Conservation (phyloP, 2,113 vertebrate genomes). For the Crotophaga sulcirostris region DNA sequence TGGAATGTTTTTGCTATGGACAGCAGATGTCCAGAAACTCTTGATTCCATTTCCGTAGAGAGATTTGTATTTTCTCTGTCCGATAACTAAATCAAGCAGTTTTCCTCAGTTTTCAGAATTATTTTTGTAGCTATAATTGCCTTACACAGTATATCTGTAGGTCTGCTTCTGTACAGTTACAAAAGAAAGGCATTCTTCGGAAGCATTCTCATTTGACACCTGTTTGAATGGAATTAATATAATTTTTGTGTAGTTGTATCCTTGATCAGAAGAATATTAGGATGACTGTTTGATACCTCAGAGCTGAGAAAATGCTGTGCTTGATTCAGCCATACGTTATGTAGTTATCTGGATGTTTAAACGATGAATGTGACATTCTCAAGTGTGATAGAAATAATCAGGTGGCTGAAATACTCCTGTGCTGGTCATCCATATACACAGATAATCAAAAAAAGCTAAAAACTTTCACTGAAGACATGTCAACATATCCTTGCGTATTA, state of each 20-base stretch:
- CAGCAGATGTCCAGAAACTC: conserved; percentile 24
- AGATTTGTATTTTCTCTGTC: neutral
- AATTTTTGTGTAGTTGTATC: neutral
- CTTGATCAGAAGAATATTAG: neutral
- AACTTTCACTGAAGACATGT: neutral
- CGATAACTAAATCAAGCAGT: neutral
- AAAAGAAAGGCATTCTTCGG: neutral
- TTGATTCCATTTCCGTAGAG: neutral
- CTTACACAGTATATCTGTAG: neutral
- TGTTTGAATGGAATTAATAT: neutral
- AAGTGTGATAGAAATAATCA: neutral
- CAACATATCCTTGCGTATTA: neutral
- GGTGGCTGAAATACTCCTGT: neutral
- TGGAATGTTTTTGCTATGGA: conserved; percentile 11
- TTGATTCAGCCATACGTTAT: neutral
- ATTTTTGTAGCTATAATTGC: neutral
- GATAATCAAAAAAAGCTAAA: neutral
- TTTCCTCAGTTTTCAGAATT: neutral
- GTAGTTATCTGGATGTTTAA: neutral
- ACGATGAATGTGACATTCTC: neutral
- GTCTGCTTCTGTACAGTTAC: neutral
- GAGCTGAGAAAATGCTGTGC: neutral
- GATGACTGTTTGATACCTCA: neutral
- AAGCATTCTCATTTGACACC: neutral
- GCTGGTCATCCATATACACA: neutral